Evolutionary conservation across 35 echinoderm and acorn worm genomes (phyloP).

Genomic region (Ophiothrix spiculata): DNA sequence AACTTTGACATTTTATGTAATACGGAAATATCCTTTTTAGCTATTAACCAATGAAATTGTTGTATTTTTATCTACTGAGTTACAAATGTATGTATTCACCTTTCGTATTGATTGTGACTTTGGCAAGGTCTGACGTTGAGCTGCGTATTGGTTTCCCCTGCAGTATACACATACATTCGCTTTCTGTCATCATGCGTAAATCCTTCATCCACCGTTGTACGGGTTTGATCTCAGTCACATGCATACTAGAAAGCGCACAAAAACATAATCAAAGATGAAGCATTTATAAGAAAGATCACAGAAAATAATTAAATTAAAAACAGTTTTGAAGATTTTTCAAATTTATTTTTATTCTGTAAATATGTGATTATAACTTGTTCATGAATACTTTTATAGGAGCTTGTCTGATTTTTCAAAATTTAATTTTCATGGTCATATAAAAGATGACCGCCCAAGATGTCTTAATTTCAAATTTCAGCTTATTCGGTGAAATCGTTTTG

Average conservation of each 20-base stretch:
- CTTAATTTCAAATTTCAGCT: too few species aligned
- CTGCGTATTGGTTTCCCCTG: slow-evolving; percentile 78
- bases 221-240: slow-evolving; percentile 51
- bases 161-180: slow-evolving; percentile 83
- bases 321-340: background rate
- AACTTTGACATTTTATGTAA: too few species aligned
- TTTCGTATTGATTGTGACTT: slow-evolving; percentile 52
- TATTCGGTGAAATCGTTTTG: too few species aligned
- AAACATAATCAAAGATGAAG: background rate
- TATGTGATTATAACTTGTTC: too few species aligned
- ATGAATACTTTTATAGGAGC: background rate
- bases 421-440: too few species aligned
- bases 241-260: slow-evolving; percentile 20
- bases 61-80: too few species aligned
- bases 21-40: too few species aligned
- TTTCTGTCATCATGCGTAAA: slow-evolving; percentile 57
- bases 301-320: background rate
- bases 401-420: slow-evolving; percentile 1
- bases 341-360: too few species aligned
- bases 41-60: too few species aligned
- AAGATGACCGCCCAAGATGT: too few species aligned
- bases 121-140: slow-evolving; percentile 60
- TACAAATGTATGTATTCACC: too few species aligned
- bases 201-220: slow-evolving; percentile 79
- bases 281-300: background rate